Evolutionary conservation across 2,888 invertebrate species (phyloP).

Genomic region (Diarsia mendica): DNA sequence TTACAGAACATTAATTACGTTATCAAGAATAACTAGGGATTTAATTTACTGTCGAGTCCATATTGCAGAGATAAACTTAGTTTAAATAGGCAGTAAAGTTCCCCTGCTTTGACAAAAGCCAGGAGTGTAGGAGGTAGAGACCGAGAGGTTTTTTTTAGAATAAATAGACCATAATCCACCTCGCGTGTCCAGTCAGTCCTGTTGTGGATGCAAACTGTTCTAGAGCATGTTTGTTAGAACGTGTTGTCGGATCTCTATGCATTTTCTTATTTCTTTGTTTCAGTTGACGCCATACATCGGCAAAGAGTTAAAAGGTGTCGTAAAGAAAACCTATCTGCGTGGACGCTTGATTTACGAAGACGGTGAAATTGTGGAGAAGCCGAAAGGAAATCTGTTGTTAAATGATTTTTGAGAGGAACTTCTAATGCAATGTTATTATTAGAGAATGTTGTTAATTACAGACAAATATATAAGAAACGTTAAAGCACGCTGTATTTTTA

Average conservation of each 20-base stretch:
- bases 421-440: not conserved
- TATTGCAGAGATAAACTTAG: not conserved
- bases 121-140: not conserved
- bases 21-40: not conserved
- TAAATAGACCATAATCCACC: too few relatives aligned
- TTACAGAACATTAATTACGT: not conserved
- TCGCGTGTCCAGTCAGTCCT: too few relatives aligned
- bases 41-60: too few relatives aligned
- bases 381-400: constrained; percentile 86
- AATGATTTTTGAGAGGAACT: constrained; percentile 67
- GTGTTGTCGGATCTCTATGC: too few relatives aligned
- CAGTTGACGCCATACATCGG: constrained; percentile 93
- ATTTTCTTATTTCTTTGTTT: constrained; percentile 14
- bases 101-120: too few relatives aligned
- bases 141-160: too few relatives aligned
- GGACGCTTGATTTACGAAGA: constrained; percentile 91
- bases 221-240: not conserved
- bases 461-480: constrained; percentile 30
- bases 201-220: too few relatives aligned
- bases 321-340: constrained; percentile 92
- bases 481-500: not conserved
- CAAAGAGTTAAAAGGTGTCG: constrained; percentile 90
- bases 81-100: not conserved
- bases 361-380: constrained; percentile 79
- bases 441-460: constrained; percentile 5